A percentile compares a stretch with the other conserved stretches of the same genome.
Conservation (phyloP, 2,113 vertebrate genomes). For the Fregetta grallaria region DNA sequence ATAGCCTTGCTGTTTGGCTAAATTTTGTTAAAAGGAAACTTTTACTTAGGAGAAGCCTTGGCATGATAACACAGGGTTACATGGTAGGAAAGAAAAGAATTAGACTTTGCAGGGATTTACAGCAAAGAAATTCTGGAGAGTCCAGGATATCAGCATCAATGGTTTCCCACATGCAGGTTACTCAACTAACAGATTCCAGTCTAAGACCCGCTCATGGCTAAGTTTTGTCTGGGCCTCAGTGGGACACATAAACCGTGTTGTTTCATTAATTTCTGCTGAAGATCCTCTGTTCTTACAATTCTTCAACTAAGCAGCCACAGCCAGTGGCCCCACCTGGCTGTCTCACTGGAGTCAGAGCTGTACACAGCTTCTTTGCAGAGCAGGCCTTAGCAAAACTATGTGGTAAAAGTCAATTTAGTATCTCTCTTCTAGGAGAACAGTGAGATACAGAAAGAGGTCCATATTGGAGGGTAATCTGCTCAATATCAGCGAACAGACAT, state of each 20-base stretch:
- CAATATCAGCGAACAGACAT: neutral
- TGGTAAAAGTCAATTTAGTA: neutral
- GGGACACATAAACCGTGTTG: fast-evolving
- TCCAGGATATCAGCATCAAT: neutral
- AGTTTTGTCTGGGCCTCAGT: neutral
- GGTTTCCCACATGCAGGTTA: neutral
- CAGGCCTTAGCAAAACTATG: neutral
- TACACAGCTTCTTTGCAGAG: neutral
- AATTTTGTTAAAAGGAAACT: neutral
- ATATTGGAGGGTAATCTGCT: neutral
- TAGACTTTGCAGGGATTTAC: neutral
- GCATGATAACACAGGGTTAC: neutral
- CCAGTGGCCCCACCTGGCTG: neutral
- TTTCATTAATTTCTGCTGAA: neutral
- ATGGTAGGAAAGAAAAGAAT: neutral
- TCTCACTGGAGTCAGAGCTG: neutral
- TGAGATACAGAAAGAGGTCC: neutral
- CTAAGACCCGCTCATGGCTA: neutral
- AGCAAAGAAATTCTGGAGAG: neutral
- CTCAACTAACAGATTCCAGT: neutral
- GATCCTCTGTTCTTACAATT: neutral
- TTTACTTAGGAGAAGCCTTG: neutral
- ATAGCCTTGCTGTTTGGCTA: neutral
- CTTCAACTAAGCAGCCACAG: neutral
- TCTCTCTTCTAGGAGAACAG: neutral